phyloP scores from a whole-genome alignment of 1,140 invertebrate genomes.

The Carcinoscorpius rotundicauda region DNA sequence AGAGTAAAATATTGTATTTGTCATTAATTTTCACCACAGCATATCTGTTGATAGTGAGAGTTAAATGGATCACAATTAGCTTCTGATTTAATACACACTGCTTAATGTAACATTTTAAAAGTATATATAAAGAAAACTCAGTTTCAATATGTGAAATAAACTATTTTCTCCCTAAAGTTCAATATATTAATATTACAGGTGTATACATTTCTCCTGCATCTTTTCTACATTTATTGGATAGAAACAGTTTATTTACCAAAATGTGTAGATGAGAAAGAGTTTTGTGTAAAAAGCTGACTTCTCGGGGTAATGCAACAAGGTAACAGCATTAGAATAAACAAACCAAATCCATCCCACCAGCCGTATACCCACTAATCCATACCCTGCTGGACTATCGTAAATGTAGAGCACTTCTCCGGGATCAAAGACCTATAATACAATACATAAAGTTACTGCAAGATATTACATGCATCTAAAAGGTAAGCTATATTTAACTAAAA shows the following conservation, averaged over 20 bases:
- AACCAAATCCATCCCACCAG: constrained; percentile 72
- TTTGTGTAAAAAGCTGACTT: constrained; percentile 56
- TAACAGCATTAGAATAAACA: constrained; percentile 64
- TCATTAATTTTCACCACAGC: too few relatives aligned
- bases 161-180: too few relatives aligned
- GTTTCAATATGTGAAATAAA: too few relatives aligned
- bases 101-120: too few relatives aligned
- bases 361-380: constrained; percentile 59
- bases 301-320: constrained; percentile 52
- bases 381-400: constrained; percentile 79
- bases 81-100: too few relatives aligned
- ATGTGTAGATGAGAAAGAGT: constrained; percentile 58
- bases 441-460: constrained; percentile 17
- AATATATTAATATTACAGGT: too few relatives aligned
- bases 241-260: constrained; percentile 45
- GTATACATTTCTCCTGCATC: too few relatives aligned
- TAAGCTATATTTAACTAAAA: constrained; percentile 2
- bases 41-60: too few relatives aligned
- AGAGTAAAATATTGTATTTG: too few relatives aligned
- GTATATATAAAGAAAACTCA: too few relatives aligned
- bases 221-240: too few relatives aligned
- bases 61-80: too few relatives aligned
- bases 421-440: constrained; percentile 57
- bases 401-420: constrained; percentile 75
- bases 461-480: constrained; percentile 2